Evolutionary conservation across 2,888 invertebrate species (phyloP).

Genomic region (Cryptus viduatorius): DNA sequence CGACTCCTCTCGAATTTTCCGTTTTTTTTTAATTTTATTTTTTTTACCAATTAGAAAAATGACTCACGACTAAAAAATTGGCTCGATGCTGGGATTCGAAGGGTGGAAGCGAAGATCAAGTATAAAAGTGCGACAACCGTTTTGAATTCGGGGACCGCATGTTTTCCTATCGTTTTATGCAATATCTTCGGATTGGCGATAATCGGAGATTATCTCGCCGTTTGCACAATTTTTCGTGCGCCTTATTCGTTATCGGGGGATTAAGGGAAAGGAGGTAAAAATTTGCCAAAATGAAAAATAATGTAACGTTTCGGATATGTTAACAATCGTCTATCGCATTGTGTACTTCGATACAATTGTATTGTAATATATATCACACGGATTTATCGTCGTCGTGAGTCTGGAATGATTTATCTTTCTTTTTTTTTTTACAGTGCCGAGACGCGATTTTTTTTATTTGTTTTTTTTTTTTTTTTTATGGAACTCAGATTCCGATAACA

Average conservation of each 20-base stretch:
- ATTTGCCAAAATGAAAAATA: slow-evolving; percentile 25
- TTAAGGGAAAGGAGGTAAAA: neutral
- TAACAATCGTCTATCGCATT: slow-evolving; percentile 36
- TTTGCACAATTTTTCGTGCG: neutral
- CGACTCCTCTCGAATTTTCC: neutral
- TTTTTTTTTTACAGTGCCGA: slow-evolving; percentile 25
- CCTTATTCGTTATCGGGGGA: neutral
- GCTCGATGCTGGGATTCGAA: slow-evolving; percentile 32
- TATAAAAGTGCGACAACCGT: slow-evolving; percentile 28
- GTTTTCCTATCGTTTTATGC: neutral
- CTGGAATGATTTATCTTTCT: slow-evolving; percentile 37
- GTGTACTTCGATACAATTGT: slow-evolving; percentile 23
- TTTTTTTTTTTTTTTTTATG: slow-evolving; percentile 30
- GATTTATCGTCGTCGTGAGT: slow-evolving; percentile 46
- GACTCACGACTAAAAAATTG: slow-evolving; percentile 33
- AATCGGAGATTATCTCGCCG: slow-evolving; percentile 35
- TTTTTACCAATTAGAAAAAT: slow-evolving; percentile 10
- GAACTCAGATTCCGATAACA: slow-evolving; percentile 52
- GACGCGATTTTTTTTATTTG: neutral
- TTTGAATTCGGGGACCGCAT: neutral
- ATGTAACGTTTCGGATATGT: slow-evolving; percentile 52
- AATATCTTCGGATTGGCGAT: slow-evolving; percentile 34
- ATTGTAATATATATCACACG: slow-evolving; percentile 22
- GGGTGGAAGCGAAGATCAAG: slow-evolving; percentile 47
- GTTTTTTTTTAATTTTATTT: neutral